Evolutionary conservation across 2,888 invertebrate species (phyloP).

Genomic region (Calliphora vomitoria): DNA sequence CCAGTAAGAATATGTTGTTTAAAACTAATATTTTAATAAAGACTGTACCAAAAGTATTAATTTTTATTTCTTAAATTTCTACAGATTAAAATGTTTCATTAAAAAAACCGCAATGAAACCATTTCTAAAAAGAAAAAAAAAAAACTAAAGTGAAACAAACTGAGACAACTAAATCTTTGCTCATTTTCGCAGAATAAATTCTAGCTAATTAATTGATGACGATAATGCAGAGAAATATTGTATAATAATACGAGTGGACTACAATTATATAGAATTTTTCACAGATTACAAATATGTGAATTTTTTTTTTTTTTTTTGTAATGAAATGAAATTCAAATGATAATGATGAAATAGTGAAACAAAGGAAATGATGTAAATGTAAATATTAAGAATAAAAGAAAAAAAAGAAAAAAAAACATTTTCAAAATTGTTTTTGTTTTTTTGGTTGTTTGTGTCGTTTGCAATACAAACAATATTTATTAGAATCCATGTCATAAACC

Average conservation of each 20-base stretch:
- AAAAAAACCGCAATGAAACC: not conserved
- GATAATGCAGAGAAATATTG: constrained; percentile 2
- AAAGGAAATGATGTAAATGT: constrained; percentile 10
- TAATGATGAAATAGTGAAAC: constrained; percentile 21
- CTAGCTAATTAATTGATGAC: constrained; percentile 5
- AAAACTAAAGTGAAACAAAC: not conserved
- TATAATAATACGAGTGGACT: too few relatives aligned
- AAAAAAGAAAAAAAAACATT: constrained; percentile 49
- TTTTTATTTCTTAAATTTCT: too few relatives aligned
- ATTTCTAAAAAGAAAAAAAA: not conserved
- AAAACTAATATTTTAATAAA: too few relatives aligned
- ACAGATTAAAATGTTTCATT: too few relatives aligned
- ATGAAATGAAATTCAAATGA: constrained; percentile 20
- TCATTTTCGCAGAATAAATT: not conserved
- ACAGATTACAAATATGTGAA: not conserved
- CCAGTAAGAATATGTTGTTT: too few relatives aligned
- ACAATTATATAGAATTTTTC: too few relatives aligned
- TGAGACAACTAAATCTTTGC: not conserved
- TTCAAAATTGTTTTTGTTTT: constrained; percentile 55
- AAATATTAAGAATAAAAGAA: constrained; percentile 13
- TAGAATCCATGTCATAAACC: constrained; percentile 62
- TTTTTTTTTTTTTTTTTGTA: not conserved
- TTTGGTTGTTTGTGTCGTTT: constrained; percentile 63
- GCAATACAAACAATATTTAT: constrained; percentile 69
- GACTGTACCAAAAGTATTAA: too few relatives aligned